Conservation (phyloP, 1,140 invertebrate genomes). For the Lepidotrigona ventralis region DNA sequence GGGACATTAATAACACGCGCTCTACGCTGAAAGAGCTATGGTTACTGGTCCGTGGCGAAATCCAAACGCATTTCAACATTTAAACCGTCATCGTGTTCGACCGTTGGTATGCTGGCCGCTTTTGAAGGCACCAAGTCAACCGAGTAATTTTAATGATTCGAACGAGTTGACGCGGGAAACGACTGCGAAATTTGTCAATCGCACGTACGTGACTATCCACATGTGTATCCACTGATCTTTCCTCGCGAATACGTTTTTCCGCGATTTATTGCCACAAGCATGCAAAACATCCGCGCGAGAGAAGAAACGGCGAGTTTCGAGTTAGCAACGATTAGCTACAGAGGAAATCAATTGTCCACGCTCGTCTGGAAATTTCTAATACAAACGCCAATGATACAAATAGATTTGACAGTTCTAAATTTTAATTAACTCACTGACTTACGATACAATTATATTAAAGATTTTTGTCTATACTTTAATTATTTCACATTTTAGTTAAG, state of each 20-base stretch:
- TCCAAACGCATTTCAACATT: slow-evolving; percentile 49
- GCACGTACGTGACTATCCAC: background rate
- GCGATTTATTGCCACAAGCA: background rate
- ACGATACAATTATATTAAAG: too few relatives aligned
- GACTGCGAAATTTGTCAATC: slow-evolving; percentile 39
- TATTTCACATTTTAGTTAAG: background rate
- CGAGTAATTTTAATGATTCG: slow-evolving; percentile 56
- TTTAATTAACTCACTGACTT: too few relatives aligned
- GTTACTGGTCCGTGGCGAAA: slow-evolving; percentile 21
- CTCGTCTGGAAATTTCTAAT: too few relatives aligned
- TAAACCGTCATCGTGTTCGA: slow-evolving; percentile 26
- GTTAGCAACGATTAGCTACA: background rate
- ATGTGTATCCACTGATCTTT: background rate
- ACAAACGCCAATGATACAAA: too few relatives aligned
- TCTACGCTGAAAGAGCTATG: slow-evolving; percentile 2
- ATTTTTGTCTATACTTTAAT: background rate
- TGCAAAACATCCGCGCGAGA: background rate
- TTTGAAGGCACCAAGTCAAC: slow-evolving; percentile 49
- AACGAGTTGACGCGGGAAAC: slow-evolving; percentile 44
- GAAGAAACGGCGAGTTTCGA: background rate
- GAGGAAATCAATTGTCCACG: background rate
- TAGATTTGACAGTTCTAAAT: too few relatives aligned
- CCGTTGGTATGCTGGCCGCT: slow-evolving; percentile 8
- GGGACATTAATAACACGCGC: slow-evolving; percentile 30
- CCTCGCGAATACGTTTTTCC: background rate